These are phyloP conservation scores for Drosophila pallidifrons DNA, from an alignment of 1,140 invertebrate species.

Conservation along the genomic window DNA sequence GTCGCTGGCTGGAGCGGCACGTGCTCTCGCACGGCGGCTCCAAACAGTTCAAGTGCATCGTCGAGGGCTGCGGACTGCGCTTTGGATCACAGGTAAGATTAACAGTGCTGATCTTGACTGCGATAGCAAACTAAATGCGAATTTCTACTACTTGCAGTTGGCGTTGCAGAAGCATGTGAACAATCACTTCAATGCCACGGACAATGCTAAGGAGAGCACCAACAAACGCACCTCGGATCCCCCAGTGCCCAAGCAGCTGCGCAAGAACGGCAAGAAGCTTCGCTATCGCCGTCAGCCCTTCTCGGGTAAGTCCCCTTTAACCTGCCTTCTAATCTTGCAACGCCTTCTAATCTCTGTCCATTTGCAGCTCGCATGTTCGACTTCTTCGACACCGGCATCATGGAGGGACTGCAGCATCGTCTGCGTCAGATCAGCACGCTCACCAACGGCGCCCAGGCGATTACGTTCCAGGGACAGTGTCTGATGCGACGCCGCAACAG, in stretches of 20 bases:
- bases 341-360: not conserved
- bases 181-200: slow-evolving; percentile 93
- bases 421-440: slow-evolving; percentile 88
- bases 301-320: slow-evolving; percentile 87
- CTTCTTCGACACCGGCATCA: slow-evolving; percentile 94
- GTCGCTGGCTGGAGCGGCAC: slow-evolving; percentile 96
- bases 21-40: slow-evolving; percentile 96
- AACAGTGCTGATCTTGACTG: not conserved
- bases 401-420: slow-evolving; percentile 93
- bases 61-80: slow-evolving; percentile 95
- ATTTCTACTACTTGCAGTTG: slow-evolving; percentile 86
- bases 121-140: too few species aligned
- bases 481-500: slow-evolving; percentile 71
- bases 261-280: slow-evolving; percentile 94
- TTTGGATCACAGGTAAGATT: slow-evolving; percentile 94
- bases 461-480: slow-evolving; percentile 78
- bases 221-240: slow-evolving; percentile 88
- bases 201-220: slow-evolving; percentile 86
- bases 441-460: slow-evolving; percentile 72
- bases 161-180: slow-evolving; percentile 97
- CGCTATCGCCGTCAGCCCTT: slow-evolving; percentile 93
- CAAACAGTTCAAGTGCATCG: slow-evolving; percentile 97
- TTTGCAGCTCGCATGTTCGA: slow-evolving; percentile 92
- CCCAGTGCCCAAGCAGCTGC: slow-evolving; percentile 90
- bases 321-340: not conserved